Conservation (phyloP, 2,113 vertebrate species). For the Narcine bancroftii region DNA sequence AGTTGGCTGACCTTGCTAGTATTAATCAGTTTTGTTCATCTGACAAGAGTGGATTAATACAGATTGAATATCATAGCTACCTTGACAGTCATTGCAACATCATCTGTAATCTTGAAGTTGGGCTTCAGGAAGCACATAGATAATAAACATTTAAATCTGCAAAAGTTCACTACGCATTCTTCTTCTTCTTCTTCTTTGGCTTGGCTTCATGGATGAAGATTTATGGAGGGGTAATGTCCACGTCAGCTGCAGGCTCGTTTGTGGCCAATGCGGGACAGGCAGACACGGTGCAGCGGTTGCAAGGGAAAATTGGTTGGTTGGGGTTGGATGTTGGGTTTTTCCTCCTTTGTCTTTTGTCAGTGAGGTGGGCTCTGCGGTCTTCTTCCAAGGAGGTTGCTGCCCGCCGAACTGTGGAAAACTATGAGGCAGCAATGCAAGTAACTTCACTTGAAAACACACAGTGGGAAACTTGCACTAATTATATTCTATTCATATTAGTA, state of each 20-base stretch:
- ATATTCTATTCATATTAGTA: neutral
- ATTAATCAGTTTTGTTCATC: neutral
- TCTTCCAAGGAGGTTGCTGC: no score
- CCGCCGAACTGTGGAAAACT: no score
- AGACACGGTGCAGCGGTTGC: no score
- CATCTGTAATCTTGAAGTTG: neutral
- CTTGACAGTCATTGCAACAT: neutral
- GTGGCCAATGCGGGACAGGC: no score
- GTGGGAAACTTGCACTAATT: neutral
- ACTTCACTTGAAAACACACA: neutral
- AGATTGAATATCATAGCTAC: neutral
- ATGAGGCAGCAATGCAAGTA: neutral
- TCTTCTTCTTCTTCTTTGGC: no score
- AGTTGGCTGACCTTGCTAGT: neutral
- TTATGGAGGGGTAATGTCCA: no score
- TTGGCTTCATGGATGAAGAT: no score
- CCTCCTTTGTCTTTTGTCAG: no score
- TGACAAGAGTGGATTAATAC: neutral
- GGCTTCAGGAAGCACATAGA: neutral
- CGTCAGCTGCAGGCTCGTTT: no score
- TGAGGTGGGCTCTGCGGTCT: no score
- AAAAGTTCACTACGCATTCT: neutral
- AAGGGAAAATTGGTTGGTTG: no score
- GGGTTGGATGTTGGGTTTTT: no score
- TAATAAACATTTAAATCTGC: neutral